Evolutionary conservation across 2,113 vertebrate species (phyloP).

Genomic region (Silurus asotus): DNA sequence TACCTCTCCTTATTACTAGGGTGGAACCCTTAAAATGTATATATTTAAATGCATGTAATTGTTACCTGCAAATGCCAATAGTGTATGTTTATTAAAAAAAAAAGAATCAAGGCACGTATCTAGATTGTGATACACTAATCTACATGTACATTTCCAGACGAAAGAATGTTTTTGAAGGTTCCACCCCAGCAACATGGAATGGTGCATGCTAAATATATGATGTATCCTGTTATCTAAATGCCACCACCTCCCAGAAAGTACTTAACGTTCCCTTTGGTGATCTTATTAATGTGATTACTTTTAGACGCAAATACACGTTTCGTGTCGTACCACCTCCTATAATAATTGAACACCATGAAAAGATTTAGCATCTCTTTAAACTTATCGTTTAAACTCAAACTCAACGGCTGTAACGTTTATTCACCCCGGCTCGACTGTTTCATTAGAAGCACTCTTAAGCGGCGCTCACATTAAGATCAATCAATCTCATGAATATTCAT

Average conservation of each 20-base stretch:
- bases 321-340: neutral
- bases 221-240: neutral
- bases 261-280: neutral
- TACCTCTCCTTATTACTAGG: neutral
- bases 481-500: slow-evolving; percentile 52
- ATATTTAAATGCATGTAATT: neutral
- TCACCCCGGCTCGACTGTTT: slow-evolving; percentile 32
- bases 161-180: neutral
- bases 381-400: slow-evolving; percentile 1
- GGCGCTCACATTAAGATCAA: slow-evolving; percentile 41
- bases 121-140: neutral
- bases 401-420: slow-evolving; percentile 40
- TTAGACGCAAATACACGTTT: neutral
- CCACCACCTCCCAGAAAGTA: neutral
- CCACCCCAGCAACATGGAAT: neutral
- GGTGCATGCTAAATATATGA: neutral
- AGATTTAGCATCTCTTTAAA: neutral
- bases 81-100: neutral
- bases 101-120: neutral
- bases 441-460: slow-evolving; percentile 30
- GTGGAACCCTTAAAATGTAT: neutral
- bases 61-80: neutral
- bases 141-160: neutral
- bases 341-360: neutral
- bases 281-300: neutral